Percentiles rank a stretch among this genome's conserved stretches.
These are phyloP conservation scores for Cichlasoma orientale DNA, from an alignment of 2,797 vertebrate species.

Conservation along the genomic window DNA sequence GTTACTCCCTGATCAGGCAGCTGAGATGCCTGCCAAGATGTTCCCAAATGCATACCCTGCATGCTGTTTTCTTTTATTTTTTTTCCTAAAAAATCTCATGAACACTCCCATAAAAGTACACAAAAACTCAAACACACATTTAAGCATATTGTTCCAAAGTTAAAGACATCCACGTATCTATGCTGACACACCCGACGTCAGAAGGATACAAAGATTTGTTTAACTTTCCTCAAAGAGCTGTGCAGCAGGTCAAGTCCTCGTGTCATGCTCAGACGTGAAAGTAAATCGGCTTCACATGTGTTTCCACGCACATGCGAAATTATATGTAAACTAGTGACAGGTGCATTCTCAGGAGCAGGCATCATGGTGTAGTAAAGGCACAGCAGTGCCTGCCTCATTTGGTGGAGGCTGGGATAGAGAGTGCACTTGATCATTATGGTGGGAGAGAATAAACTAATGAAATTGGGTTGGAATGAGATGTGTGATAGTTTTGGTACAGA, in stretches of 20 bases:
- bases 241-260: constrained; percentile 17
- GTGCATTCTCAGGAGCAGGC: constrained; percentile 52
- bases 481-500: constrained; percentile 17
- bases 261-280: constrained; percentile 13
- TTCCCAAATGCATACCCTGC: constrained; percentile 24
- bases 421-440: constrained; percentile 21
- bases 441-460: constrained; percentile 41
- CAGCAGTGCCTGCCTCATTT: neutral
- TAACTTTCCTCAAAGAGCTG: constrained; percentile 36
- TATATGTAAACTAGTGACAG: constrained; percentile 46
- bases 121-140: neutral
- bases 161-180: constrained; percentile 8
- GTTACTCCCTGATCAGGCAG: constrained; percentile 16
- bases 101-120: constrained; percentile 13
- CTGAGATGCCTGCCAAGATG: constrained; percentile 29
- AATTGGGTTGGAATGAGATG: constrained; percentile 45
- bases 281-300: neutral
- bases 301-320: constrained; percentile 18
- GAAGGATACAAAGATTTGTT: constrained; percentile 25
- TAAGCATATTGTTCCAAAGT: constrained; percentile 37
- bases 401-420: constrained; percentile 1
- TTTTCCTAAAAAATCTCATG: neutral
- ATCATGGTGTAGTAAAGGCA: constrained; percentile 31
- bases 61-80: constrained; percentile 40
- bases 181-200: constrained; percentile 1